Evolutionary conservation across 2,113 vertebrate genomes (phyloP).

Genomic region (Bambusicola thoracicus): DNA sequence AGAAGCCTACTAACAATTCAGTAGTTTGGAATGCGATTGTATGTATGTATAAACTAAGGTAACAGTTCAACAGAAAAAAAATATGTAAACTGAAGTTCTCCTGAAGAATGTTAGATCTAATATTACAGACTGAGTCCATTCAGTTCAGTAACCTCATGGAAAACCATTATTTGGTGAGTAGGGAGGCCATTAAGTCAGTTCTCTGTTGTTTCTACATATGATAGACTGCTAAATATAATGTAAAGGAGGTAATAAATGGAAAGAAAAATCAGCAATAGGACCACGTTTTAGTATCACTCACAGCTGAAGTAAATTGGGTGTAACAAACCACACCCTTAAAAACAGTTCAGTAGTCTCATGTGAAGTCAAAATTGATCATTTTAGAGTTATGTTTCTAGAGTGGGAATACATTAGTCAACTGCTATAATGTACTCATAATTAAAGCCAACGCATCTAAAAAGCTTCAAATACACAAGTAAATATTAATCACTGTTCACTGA

Average conservation of each 20-base stretch:
- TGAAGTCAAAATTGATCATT: background rate
- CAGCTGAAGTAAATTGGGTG: background rate
- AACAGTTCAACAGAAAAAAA: background rate
- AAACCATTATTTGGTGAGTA: background rate
- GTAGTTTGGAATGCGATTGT: background rate
- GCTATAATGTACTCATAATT: background rate
- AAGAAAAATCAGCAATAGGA: fast-evolving
- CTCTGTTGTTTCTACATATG: background rate
- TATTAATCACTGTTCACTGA: too few species aligned
- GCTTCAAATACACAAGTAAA: background rate
- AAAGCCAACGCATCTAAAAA: background rate
- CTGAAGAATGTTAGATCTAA: background rate
- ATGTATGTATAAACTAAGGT: background rate
- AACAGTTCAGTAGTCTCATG: background rate
- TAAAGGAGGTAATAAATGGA: background rate
- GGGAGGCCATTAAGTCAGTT: background rate
- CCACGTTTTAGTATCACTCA: background rate
- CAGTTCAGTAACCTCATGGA: background rate
- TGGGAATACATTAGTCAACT: background rate
- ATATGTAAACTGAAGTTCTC: background rate
- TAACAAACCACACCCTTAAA: background rate
- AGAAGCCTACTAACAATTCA: background rate
- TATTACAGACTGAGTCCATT: background rate
- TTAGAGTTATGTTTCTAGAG: background rate
- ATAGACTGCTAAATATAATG: background rate